Conservation (phyloP, 2,888 invertebrate genomes). For the Eilema caniola region DNA sequence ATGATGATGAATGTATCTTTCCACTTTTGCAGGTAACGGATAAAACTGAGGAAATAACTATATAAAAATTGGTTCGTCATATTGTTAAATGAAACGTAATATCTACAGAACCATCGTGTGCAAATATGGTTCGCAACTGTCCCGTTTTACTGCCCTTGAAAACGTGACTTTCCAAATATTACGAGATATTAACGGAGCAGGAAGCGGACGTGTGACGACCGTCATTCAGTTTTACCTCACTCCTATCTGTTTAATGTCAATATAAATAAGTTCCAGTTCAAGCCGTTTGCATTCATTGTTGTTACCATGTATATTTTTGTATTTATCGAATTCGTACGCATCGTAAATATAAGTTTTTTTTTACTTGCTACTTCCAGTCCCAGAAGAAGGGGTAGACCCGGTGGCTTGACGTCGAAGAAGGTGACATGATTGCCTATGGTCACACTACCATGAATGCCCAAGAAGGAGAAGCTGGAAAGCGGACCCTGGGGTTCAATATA, state of each 20-base stretch:
- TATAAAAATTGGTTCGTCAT: neutral
- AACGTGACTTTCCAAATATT: conserved; percentile 66
- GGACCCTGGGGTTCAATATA: too few relatives aligned
- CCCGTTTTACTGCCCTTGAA: conserved; percentile 69
- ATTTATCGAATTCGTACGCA: too few relatives aligned
- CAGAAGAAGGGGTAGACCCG: too few relatives aligned
- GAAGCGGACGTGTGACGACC: conserved; percentile 54
- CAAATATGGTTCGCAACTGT: conserved; percentile 19
- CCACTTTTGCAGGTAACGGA: too few relatives aligned
- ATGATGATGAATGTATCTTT: too few relatives aligned
- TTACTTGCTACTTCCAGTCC: too few relatives aligned
- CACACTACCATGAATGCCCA: too few relatives aligned
- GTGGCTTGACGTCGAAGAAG: too few relatives aligned
- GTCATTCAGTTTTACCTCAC: conserved; percentile 48
- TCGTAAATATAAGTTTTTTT: too few relatives aligned
- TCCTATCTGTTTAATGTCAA: conserved; percentile 46
- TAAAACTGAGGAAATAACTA: too few relatives aligned
- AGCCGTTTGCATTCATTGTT: conserved; percentile 19
- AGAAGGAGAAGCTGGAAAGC: too few relatives aligned
- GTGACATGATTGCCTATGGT: too few relatives aligned
- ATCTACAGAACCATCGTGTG: conserved; percentile 1
- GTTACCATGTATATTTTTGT: conserved; percentile 9
- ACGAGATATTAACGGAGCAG: conserved; percentile 50
- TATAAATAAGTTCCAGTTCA: conserved; percentile 49
- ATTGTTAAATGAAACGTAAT: neutral